phyloP scores from a whole-genome alignment of 1,140 invertebrate genomes.

The Apis laboriosa region DNA sequence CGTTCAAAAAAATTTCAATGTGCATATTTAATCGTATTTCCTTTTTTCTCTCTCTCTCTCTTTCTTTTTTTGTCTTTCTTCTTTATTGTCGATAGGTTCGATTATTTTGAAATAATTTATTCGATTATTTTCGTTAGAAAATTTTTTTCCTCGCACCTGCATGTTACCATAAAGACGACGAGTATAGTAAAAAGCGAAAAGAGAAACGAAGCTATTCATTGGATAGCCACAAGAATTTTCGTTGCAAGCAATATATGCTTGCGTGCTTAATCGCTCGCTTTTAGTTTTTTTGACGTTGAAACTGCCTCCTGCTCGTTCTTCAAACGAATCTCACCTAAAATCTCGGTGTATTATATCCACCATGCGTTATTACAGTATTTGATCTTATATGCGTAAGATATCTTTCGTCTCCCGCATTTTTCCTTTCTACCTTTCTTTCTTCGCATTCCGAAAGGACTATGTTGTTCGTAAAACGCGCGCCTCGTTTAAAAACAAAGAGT shows the following conservation, averaged over 20 bases:
- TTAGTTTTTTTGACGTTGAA: background rate
- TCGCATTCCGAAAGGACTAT: background rate
- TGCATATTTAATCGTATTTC: background rate
- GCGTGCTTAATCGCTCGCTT: slow-evolving; percentile 1
- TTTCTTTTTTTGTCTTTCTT: too few relatives aligned
- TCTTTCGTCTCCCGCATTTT: background rate
- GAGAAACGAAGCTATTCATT: background rate
- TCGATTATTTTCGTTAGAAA: background rate
- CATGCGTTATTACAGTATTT: background rate
- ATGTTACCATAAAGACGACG: background rate
- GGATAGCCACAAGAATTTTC: background rate
- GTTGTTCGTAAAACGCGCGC: background rate
- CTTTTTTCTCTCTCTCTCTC: background rate
- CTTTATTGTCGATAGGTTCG: background rate
- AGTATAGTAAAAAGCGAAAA: background rate
- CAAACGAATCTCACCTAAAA: slow-evolving; percentile 14
- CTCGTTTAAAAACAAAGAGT: too few relatives aligned
- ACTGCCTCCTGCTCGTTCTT: slow-evolving; percentile 32
- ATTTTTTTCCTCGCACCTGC: background rate
- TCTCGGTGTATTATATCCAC: background rate
- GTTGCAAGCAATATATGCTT: background rate
- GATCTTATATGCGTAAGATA: background rate
- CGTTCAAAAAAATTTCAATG: background rate
- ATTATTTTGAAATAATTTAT: background rate
- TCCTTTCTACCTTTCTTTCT: too few relatives aligned